Base-by-base conservation (phyloP, 2,888 invertebrate genomes). In the Prenolepis imparis region DNA sequence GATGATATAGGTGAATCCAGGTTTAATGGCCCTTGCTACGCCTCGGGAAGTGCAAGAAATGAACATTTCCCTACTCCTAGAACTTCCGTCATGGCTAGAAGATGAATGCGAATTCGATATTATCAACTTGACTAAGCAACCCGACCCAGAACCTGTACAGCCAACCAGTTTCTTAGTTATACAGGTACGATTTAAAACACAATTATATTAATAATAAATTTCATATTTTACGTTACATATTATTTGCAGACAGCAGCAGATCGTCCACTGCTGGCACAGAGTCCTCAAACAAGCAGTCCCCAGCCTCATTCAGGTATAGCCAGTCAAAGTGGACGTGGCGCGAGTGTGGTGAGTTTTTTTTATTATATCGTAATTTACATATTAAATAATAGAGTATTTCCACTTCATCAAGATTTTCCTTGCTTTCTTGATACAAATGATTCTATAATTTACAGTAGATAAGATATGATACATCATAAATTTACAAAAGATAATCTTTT, bases 91-190 rank as follows among this genome's bases (percentile, higher is more conserved):
- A 87, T 99, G 99, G 99, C 96, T 99, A 84, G 98, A 99, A 95
- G 99, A 99, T 95, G 98, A 99, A 95, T 99, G 98, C 94, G 99
- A 99, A 95, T 97, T 99, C 93, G 99, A 99, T 95, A 97, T 99
- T 91, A 96, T 99, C 90, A 98, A 97, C 93, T 95, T 98, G 72
- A 96, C 96, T 83, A 96, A 97, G 88, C 93, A 93, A 75, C 90
- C 92, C 21, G 98, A 98, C 93, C 97, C 97, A 67, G 98, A 98
- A 89, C 95, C 96, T 48, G 95, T 97, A 85, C 97, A 97, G 67
- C 96, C 97, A 86, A 97, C 98, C 77, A 98, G 98, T 92, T 99
- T 99, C 96, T 96, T 99, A 93, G 98, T 99, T 78, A 98, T 99
- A 89, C 98, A 99, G 95, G 96, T 96, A 87, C 12, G 8, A 2